Evolutionary conservation across 2,797 vertebrate species (phyloP).

Genomic region (Euthynnus affinis): DNA sequence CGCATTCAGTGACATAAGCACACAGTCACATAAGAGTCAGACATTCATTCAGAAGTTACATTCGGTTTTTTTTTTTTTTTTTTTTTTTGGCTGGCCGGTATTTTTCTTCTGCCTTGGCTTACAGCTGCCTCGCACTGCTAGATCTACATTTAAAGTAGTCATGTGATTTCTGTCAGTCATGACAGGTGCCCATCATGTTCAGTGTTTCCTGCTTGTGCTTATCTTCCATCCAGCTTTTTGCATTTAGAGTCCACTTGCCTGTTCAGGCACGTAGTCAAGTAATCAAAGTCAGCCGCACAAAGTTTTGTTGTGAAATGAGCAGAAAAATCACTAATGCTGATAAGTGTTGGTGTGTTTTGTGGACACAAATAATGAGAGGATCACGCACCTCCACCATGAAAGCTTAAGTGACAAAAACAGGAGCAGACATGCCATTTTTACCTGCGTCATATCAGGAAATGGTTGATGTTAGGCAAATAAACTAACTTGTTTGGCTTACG

Average conservation of each 20-base stretch:
- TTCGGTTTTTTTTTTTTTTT: slow-evolving; percentile 40
- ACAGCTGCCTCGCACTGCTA: slow-evolving; percentile 61
- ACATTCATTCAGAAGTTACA: slow-evolving; percentile 46
- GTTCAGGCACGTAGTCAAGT: slow-evolving; percentile 50
- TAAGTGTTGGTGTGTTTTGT: slow-evolving; percentile 1
- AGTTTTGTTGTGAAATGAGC: slow-evolving; percentile 55
- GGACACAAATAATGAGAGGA: slow-evolving; percentile 18
- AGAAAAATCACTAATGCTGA: slow-evolving; percentile 32
- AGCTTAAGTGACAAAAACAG: slow-evolving; percentile 1
- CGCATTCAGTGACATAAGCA: slow-evolving; percentile 28
- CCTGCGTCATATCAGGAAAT: slow-evolving; percentile 18
- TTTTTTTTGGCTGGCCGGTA: slow-evolving; percentile 54
- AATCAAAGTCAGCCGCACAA: slow-evolving; percentile 30
- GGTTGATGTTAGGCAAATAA: slow-evolving; percentile 4
- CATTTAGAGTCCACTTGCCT: slow-evolving; percentile 68
- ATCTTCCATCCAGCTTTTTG: slow-evolving; percentile 83
- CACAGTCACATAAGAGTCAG: slow-evolving; percentile 43
- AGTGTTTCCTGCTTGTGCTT: slow-evolving; percentile 83
- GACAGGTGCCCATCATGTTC: slow-evolving; percentile 73
- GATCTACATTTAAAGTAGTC: slow-evolving; percentile 50
- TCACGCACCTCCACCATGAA: not conserved
- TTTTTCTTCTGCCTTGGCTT: slow-evolving; percentile 61
- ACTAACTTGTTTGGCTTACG: not conserved
- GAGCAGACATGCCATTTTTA: slow-evolving; percentile 5
- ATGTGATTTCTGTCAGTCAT: slow-evolving; percentile 54